A percentile compares a stretch with the other conserved stretches of the same genome.
phyloP scores from a whole-genome alignment of 2,113 vertebrate species.

The Anhinga rufa region DNA sequence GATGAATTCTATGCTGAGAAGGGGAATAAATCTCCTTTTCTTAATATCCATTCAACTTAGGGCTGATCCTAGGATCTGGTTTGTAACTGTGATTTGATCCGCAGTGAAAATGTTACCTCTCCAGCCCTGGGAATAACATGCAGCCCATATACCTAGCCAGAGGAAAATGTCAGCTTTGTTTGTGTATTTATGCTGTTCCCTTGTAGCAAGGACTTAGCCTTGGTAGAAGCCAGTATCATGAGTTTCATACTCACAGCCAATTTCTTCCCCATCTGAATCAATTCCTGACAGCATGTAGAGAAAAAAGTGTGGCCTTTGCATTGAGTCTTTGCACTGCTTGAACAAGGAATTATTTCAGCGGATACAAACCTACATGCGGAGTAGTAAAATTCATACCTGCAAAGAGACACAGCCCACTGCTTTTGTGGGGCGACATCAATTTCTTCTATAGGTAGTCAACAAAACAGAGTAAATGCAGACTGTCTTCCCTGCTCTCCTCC shows the following conservation, averaged over 20 bases:
- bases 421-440: not conserved
- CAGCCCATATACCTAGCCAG: not conserved
- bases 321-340: not conserved
- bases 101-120: not conserved
- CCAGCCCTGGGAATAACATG: not conserved
- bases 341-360: not conserved
- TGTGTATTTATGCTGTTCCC: not conserved
- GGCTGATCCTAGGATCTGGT: not conserved
- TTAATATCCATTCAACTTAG: not conserved
- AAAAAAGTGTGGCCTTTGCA: accelerated
- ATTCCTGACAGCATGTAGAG: not conserved
- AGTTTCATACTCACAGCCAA: not conserved
- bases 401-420: not conserved
- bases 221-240: not conserved
- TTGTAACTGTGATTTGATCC: not conserved
- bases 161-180: not conserved
- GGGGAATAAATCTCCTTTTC: not conserved
- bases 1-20: not conserved
- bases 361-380: not conserved
- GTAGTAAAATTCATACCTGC: not conserved
- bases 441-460: not conserved
- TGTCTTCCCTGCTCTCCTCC: not conserved
- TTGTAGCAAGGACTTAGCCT: not conserved
- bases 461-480: not conserved
- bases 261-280: not conserved